These are phyloP conservation scores for Yponomeuta cagnagella DNA, from an alignment of 2,888 invertebrate genomes.

Conservation along the genomic window DNA sequence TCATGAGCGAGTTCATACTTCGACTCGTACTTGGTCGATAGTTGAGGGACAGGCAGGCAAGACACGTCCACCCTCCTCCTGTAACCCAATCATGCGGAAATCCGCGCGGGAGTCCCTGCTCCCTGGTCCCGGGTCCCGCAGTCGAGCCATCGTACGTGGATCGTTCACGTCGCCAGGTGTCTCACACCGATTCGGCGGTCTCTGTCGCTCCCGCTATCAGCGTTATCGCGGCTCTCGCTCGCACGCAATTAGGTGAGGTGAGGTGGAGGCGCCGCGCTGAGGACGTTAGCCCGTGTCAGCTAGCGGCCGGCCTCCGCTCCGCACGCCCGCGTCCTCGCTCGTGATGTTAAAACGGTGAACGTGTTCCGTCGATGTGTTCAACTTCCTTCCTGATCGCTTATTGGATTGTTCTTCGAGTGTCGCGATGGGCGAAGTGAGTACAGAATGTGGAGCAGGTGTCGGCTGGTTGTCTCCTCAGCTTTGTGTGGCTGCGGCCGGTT, in stretches of 20 bases:
- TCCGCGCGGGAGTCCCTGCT: constrained; percentile 46
- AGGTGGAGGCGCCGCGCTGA: constrained; percentile 31
- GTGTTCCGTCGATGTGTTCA: constrained; percentile 36
- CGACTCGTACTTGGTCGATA: too few species aligned
- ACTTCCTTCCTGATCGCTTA: constrained; percentile 31
- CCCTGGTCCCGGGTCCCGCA: background rate
- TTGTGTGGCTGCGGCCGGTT: constrained; percentile 28
- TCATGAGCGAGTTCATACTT: too few species aligned
- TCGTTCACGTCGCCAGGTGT: constrained; percentile 49
- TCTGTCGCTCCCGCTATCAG: constrained; percentile 38
- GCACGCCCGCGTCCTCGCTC: constrained; percentile 34
- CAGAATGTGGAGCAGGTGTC: constrained; percentile 22
- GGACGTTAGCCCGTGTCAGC: constrained; percentile 52
- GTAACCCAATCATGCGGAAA: constrained; percentile 56
- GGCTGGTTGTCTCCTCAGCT: constrained; percentile 55
- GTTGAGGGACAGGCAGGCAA: constrained; percentile 22
- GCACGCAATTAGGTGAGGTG: constrained; percentile 43
- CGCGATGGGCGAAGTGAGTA: constrained; percentile 70
- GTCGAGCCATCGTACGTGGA: background rate
- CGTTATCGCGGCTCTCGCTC: constrained; percentile 42
- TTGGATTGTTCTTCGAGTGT: constrained; percentile 37
- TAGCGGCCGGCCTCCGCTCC: constrained; percentile 47
- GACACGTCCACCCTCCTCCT: constrained; percentile 34
- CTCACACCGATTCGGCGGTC: constrained; percentile 40
- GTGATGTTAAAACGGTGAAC: constrained; percentile 56